Evolutionary conservation across 64 coral and sea anemone genomes (phyloP), one percentile per base, ranked within the genome.

Genomic region (Porites australiensis): DNA sequence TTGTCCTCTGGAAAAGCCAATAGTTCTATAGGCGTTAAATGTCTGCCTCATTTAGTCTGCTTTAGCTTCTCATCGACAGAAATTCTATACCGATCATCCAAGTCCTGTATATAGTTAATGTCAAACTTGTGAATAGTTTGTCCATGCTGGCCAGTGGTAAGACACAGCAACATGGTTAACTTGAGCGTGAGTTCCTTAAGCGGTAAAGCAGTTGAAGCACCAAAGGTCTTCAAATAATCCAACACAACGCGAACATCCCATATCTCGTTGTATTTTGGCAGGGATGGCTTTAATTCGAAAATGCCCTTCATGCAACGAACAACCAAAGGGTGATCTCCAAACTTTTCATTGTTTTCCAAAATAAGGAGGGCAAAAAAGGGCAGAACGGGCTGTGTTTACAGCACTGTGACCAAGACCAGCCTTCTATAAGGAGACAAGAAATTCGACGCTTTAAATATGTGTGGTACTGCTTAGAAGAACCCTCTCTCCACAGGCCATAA

Each of bases 251-350:
- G 70, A 23, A 88, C 72, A 63, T 88, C 89, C 89, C 89, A 82
- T 50, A 90, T 74, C 44, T 19, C n/a, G 65, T 19, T 81, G 66
- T 90, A 90, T 37, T 77, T 46, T 13, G 89, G 89, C 37, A 90
- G 60, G 15, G 89, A 79, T 13, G 89, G 89, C 60, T 82, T 90
- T 58, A 90, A 18, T 49, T 82, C 89, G 59, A 69, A 90, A 9
- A 82, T 55, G 43, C 88, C 75, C 72, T 65, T 76, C 5, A 92
- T 27, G 70, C 83, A 92, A 64, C 64, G 66, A 46, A 74, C 58
- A 72, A 83, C 89, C 44, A 90, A 60, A 10, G 88, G 88, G 0
- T 90, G 27, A 62, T 80, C 61, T 57, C 88, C 75, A 80, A 90
- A 90, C 16, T 79, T 90, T 61, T 82, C 88, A 90, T 77, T 16